Evolutionary conservation across 2,113 vertebrate species (phyloP), one percentile per base, ranked within the genome.

Genomic region (Bolborhynchus lineola): DNA sequence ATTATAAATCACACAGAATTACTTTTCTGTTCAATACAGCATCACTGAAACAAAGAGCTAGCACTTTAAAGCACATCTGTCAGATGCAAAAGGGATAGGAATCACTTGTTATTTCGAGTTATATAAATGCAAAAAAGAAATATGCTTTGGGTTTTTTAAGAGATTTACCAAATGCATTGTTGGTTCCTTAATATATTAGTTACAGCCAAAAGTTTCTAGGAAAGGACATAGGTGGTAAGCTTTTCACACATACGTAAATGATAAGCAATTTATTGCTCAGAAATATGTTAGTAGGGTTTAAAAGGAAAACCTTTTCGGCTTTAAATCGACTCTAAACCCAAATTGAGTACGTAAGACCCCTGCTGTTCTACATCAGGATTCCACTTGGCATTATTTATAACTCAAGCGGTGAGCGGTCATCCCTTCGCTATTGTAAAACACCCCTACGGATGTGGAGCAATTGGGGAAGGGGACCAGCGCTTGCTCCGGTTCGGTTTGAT

Each of bases 261-360:
- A 70, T 12, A 17, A 39, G 4, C 19, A 23, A 12, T 3, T 60
- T 37, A 21, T n/a, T 65, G 41, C 17, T 52, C 41, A 46, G 15
- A 47, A 60, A 18, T 11, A 14, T 12, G 0, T 31, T 1, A 29
- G 4, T 7, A 5, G 1, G 9, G 15, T 10, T 10, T 39, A 64
- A 31, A 0, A 16, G 1, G 1, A 42, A 68, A 68, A 20, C 9
- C n/a, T 39, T 29, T 4, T 0, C 10, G 10, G 21, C 8, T 6
- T 68, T 55, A 7, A 64, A 44, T 0, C 17, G 4, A 42, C 50
- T 21, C 3, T 14, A 21, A 93, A 9, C 67, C 26, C 33, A 4
- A 69, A 12, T 7, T 5, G 7, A 52, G 59, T 14, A 6, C 35
- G 5, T 31, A 16, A 31, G 11, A 63, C 13, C 8, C 24, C 28